Evolutionary conservation across 2,797 vertebrate species (phyloP), one percentile per base, ranked within the genome.

Genomic region (Chloroceryle inda): DNA sequence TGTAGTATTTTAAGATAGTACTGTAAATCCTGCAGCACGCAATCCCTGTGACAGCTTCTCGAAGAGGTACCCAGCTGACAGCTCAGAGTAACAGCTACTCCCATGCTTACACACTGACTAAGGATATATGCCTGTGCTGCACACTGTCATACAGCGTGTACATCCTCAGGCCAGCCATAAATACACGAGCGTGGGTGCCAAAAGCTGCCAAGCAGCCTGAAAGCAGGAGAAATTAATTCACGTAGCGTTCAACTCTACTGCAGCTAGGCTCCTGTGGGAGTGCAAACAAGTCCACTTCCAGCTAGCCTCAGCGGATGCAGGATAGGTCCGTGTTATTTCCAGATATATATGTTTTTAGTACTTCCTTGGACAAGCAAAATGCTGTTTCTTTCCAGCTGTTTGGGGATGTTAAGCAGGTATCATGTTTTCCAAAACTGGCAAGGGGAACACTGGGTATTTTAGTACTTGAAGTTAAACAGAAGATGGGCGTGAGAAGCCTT

Each of bases 161-260:
- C 77, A 15, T 77, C 94, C 94, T 85, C 84, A 92, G 92, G 94
- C 91, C 87, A 95, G 75, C 82, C 91, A 83, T 94, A 96, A 96
- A 96, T 92, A 88, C 29, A 56, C 4, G 3, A 80, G 68, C 4
- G 3, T 33, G 72, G 89, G n/a, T 27, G 37, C 64, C 85, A 89
- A 91, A 94, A 95, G 63, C 38, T 49, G 24, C 67, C 71, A 71
- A 91, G 84, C 24, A 91, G 44, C 79, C 64, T 85, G 68, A 85
- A 94, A 94, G 53, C 26, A 67, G 27, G 72, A 85, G 44, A 88
- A 88, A 95, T 92, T 85, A 56, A 85, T 88, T 89, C 58, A 64
- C 45, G 61, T 2, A n/a, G n/a, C 17, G 24, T 47, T 86, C 79
- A 31, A 1, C 89, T 85, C 75, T 69, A 38, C 66, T 66, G 61